These are phyloP conservation scores for Scolopax rusticola DNA, from an alignment of 2,797 vertebrate species.

Conservation along the genomic window DNA sequence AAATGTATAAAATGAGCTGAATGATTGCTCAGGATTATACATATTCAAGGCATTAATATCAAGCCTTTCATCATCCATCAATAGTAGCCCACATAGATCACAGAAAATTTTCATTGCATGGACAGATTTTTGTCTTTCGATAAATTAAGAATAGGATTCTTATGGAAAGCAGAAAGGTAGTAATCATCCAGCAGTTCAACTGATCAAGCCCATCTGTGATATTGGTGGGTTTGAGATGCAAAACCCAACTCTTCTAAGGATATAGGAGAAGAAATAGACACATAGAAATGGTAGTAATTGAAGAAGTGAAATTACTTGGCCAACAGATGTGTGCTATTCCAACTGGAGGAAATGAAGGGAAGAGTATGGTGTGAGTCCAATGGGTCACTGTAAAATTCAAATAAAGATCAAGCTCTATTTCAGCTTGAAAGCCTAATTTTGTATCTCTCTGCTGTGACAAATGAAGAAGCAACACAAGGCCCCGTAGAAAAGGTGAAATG, in stretches of 20 bases:
- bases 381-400: background rate
- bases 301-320: background rate
- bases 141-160: slow-evolving; percentile 55
- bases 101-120: slow-evolving; percentile 64
- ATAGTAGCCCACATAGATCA: slow-evolving; percentile 50
- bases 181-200: background rate
- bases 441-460: background rate
- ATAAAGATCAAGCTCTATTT: background rate
- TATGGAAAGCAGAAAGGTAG: slow-evolving; percentile 8
- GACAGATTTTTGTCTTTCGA: slow-evolving; percentile 57
- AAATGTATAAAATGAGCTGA: slow-evolving; percentile 55
- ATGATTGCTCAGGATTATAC: slow-evolving; percentile 46
- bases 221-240: background rate
- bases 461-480: background rate
- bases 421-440: background rate
- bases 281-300: background rate
- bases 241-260: background rate
- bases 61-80: slow-evolving; percentile 63
- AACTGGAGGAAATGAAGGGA: background rate
- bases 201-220: background rate
- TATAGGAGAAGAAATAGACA: background rate
- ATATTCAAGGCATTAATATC: slow-evolving; percentile 51
- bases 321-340: background rate
- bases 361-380: background rate
- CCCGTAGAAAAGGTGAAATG: background rate